phyloP scores from a whole-genome alignment of 2,797 vertebrate genomes.

The Sebastes minor region DNA sequence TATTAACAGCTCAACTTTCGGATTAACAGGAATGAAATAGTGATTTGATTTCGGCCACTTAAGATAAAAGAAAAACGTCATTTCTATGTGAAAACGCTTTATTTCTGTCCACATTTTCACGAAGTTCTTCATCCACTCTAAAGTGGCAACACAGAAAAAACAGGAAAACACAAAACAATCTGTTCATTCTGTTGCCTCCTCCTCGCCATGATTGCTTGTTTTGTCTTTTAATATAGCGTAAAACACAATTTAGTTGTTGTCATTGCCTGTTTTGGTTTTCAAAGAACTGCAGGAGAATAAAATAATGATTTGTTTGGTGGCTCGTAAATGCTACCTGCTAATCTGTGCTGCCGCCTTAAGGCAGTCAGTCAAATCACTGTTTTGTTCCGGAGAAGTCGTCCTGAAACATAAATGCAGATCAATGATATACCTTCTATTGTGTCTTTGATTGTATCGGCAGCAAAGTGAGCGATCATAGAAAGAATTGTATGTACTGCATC shows the following conservation, averaged over 20 bases:
- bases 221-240: background rate
- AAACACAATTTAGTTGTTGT: background rate
- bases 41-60: too few species aligned
- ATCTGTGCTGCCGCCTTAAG: background rate
- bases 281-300: background rate
- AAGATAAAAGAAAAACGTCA: too few species aligned
- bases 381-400: background rate
- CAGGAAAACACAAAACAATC: background rate
- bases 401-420: background rate
- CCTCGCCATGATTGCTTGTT: background rate
- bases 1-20: too few species aligned
- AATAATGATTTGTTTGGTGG: background rate
- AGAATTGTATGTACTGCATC: background rate
- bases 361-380: background rate
- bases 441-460: background rate
- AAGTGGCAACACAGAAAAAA: background rate
- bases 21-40: too few species aligned
- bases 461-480: slow-evolving; percentile 12
- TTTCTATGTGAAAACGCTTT: too few species aligned
- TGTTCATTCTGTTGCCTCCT: background rate
- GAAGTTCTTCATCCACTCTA: too few species aligned
- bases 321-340: background rate
- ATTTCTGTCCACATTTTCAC: too few species aligned
- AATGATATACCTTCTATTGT: background rate
- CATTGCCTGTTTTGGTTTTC: background rate